Evolutionary conservation across 2,888 invertebrate genomes (phyloP), one percentile per base, ranked within the genome.

Genomic region (Agrochola lychnidis): DNA sequence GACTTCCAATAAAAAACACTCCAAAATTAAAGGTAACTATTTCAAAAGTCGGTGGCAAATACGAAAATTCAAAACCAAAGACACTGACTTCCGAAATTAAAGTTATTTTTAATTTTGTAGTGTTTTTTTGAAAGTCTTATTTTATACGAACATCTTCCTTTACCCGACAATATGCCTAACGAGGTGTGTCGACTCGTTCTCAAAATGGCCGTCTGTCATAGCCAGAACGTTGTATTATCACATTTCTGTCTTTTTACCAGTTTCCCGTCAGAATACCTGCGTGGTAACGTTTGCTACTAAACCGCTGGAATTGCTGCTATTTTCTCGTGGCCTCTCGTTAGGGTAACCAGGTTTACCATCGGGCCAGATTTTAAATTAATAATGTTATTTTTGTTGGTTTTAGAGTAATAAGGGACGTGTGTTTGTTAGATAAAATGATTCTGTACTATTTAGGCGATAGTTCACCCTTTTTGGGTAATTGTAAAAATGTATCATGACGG

Each of bases 221-320:
- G 42, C 40, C 71, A 77, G 77, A 70, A 64, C 73, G 61, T 70
- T 53, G 73, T 78, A 79, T 87, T 88, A 85, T 83, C 77, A 76
- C 78, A 75, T 78, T 80, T 82, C 63, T 80, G 77, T 82, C 77
- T 86, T 84, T 70, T 75, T 70, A 70, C 73, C 74, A 71, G 36
- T 66, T 67, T 73, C 67, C 57, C 78, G 78, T 78, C 78, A 73
- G 75, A 76, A 81, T 82, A 77, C 82, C 79, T 63, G 71, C 70
- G 69, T 71, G 66, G 71, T 79, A 84, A 86, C 85, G 87, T 87
- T 87, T 87, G 81, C 83, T 82, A 82, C 88, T 88, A 87, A 90
- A 89, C 89, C 88, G 72, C 83, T 81, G 83, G 79, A 90, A 91
- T 90, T 85, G 90, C 86, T 75, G 85, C 90, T 87, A 91, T 91